Conservation (phyloP, 2,888 invertebrate species). For the Leptinotarsa rubiginosa region DNA sequence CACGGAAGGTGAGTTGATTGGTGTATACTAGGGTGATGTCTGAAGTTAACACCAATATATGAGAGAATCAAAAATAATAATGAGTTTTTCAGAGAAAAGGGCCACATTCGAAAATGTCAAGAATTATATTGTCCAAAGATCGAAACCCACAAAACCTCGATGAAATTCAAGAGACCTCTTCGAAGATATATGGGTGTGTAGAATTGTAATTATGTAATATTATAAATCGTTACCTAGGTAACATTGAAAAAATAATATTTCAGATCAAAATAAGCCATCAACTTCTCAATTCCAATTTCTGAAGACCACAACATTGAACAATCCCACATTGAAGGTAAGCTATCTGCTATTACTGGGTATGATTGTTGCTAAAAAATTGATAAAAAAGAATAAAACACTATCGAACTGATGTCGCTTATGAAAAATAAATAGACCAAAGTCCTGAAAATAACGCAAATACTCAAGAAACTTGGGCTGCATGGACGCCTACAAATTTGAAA, state of each 20-base stretch:
- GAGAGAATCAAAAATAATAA: neutral
- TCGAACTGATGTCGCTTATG: too few species aligned
- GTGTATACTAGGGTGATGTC: neutral
- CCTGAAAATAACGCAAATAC: too few species aligned
- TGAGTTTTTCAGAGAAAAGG: neutral
- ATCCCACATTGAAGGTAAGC: neutral
- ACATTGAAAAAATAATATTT: neutral
- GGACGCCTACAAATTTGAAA: neutral
- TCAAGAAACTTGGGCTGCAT: neutral
- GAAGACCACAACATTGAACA: neutral
- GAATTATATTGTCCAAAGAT: neutral
- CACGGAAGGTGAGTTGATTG: neutral
- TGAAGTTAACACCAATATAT: neutral
- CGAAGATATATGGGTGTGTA: neutral
- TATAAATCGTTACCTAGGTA: neutral
- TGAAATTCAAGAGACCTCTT: neutral
- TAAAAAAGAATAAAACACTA: too few species aligned
- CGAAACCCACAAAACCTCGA: neutral
- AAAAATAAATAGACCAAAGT: too few species aligned
- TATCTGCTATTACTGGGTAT: too few species aligned
- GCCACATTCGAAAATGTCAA: neutral
- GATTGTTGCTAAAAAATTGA: too few species aligned
- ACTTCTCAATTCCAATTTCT: neutral
- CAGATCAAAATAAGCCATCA: neutral
- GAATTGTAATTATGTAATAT: too few species aligned